Base-by-base conservation (phyloP, 92 coral and sea anemone species). In the Galaxea fascicularis region DNA sequence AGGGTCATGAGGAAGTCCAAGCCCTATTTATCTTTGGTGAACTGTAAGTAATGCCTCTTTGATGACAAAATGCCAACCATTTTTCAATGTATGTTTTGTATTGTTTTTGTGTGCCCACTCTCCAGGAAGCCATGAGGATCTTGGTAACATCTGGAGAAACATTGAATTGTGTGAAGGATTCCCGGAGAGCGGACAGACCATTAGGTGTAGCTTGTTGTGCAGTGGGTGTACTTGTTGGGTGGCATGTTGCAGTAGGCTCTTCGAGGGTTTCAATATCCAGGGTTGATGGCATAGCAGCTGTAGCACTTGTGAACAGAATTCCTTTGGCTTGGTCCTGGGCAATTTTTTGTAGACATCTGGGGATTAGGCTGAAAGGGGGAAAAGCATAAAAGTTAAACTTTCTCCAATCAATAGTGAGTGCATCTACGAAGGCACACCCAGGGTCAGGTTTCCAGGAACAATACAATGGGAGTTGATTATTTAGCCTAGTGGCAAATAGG, bases 131-230 rank as follows among this genome's bases (percentile, higher is more conserved):
- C 83, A 77, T 85, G 76, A 85, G 24, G 72, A 82, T 76, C 12
- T 76, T 65, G 62, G 84, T 76, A 58, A 82, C 65, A 21, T 82
- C 91, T 88, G 54, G 16, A 63, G 85, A 68, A 86, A 78, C 18
- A 0, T 39, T 16, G 9, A 8, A 1, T 0, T 56, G 39, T 78
- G 20, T 15, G 35, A 67, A 70, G 65, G 65, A 10, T 10, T 86
- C n/a, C 90, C 89, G 20, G 89, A 66, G 15, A 86, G 7, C 8
- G 70, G 89, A 78, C 85, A 86, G 25, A 68, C 89, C 65, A 13
- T 65, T n/a, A 78, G 65, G 78, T 12, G 67, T 68, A 0, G 89
- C 84, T 53, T 77, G 89, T 28, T 8, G 66, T 30, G 59, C 20
- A 10, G n/a, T n/a, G n/a, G n/a, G n/a, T n/a, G n/a, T n/a, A n/a